These are phyloP conservation scores for Hippocampus abdominalis DNA, from an alignment of 2,113 vertebrate species.

Conservation along the genomic window DNA sequence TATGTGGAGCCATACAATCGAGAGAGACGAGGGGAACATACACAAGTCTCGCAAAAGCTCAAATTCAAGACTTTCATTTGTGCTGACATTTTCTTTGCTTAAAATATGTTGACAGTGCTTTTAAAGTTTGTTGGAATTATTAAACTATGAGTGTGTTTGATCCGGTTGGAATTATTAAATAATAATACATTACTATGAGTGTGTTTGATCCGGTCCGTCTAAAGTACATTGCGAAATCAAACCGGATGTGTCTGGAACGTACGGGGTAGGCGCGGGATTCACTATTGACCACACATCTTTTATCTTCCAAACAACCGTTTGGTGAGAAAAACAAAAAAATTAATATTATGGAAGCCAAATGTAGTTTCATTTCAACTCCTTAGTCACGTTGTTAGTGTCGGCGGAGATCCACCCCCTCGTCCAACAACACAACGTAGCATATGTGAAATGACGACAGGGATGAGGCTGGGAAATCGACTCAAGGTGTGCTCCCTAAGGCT, in stretches of 20 bases:
- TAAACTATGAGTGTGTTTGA: too few relatives aligned
- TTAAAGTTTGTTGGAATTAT: too few relatives aligned
- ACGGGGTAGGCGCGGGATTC: too few relatives aligned
- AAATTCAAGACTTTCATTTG: background rate
- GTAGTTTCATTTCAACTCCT: background rate
- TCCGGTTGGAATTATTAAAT: too few relatives aligned
- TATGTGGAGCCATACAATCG: slow-evolving; percentile 15
- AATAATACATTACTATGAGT: too few relatives aligned
- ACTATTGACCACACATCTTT: too few relatives aligned
- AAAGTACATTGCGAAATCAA: too few relatives aligned
- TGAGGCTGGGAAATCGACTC: slow-evolving; percentile 48
- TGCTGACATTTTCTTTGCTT: background rate
- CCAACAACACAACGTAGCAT: slow-evolving; percentile 25
- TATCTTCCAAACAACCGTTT: too few relatives aligned
- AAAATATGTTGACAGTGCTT: too few relatives aligned
- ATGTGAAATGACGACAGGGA: slow-evolving; percentile 62
- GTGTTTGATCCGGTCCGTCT: too few relatives aligned
- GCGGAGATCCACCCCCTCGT: background rate
- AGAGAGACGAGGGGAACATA: background rate
- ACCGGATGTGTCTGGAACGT: too few relatives aligned
- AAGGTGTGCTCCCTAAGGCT: slow-evolving; percentile 63
- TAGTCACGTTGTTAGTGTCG: background rate
- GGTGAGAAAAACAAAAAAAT: too few relatives aligned
- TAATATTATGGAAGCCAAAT: background rate
- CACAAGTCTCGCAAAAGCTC: background rate